Conservation (phyloP, 1,140 invertebrate genomes). For the Hylaeus anthracinus region DNA sequence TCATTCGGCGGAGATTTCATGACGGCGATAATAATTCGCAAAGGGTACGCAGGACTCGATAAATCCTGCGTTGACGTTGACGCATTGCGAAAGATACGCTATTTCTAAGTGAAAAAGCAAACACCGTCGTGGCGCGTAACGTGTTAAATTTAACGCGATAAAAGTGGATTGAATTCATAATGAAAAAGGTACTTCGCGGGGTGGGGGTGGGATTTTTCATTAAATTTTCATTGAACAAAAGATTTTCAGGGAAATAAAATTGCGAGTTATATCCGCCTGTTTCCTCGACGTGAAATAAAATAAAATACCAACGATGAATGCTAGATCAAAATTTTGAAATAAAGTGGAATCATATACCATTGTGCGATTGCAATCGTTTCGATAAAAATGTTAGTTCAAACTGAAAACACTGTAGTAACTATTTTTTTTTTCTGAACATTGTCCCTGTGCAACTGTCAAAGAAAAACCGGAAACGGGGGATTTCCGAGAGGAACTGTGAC, state of each 20-base stretch:
- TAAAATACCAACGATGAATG: background rate
- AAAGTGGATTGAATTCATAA: background rate
- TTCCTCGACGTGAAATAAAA: background rate
- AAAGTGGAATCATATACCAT: background rate
- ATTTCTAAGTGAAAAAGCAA: background rate
- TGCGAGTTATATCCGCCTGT: background rate
- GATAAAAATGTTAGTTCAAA: background rate
- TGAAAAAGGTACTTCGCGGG: background rate
- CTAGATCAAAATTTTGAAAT: background rate
- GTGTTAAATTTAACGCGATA: background rate
- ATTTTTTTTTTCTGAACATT: background rate
- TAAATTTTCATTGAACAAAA: background rate
- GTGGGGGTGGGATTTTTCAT: background rate
- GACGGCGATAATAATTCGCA: slow-evolving; percentile 44
- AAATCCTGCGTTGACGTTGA: slow-evolving; percentile 40
- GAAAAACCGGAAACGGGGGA: too few relatives aligned
- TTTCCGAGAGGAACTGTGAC: background rate
- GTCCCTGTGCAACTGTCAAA: too few relatives aligned
- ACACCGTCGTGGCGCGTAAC: background rate
- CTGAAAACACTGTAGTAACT: background rate
- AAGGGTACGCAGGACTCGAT: slow-evolving; percentile 39
- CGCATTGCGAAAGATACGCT: slow-evolving; percentile 22
- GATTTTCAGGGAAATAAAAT: background rate
- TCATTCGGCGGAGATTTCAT: slow-evolving; percentile 30
- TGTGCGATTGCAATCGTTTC: background rate